Conservation (phyloP, 2,888 invertebrate species). For the Perdita meconis region DNA sequence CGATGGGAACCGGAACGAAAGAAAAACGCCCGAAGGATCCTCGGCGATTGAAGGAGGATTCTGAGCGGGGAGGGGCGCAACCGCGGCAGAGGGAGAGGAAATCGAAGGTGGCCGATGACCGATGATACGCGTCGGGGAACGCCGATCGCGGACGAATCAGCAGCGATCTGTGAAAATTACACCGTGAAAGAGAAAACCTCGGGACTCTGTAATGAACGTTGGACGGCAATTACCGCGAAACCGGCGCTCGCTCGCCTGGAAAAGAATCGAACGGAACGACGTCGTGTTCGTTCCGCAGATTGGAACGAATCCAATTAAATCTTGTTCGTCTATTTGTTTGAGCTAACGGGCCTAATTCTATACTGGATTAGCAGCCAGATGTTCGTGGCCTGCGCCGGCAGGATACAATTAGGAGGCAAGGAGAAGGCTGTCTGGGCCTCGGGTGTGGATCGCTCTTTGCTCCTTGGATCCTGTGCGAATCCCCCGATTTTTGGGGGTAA, state of each 20-base stretch:
- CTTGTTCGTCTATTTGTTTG: background rate
- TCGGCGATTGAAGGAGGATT: too few species aligned
- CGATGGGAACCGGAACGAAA: slow-evolving; percentile 74
- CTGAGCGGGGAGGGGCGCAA: too few species aligned
- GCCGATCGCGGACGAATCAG: slow-evolving; percentile 30
- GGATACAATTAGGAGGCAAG: background rate
- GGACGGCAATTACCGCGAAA: slow-evolving; percentile 23
- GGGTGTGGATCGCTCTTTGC: background rate
- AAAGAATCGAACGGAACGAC: background rate
- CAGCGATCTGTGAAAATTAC: slow-evolving; percentile 40
- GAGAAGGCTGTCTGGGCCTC: background rate
- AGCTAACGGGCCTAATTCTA: slow-evolving; percentile 12
- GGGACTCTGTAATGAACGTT: slow-evolving; percentile 15
- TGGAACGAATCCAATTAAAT: background rate
- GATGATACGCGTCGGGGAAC: slow-evolving; percentile 43
- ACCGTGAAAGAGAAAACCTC: slow-evolving; percentile 43
- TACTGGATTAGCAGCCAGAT: slow-evolving; percentile 2
- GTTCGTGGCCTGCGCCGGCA: background rate
- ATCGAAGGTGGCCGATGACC: slow-evolving; percentile 12
- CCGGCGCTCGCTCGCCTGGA: background rate
- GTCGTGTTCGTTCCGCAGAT: background rate
- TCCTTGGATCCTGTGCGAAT: background rate
- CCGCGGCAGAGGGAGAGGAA: too few species aligned
- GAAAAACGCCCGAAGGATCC: slow-evolving; percentile 56
- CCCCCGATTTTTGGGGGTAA: too few species aligned